These are phyloP conservation scores for Anarrhichthys ocellatus DNA, from an alignment of 2,113 vertebrate genomes.

Conservation along the genomic window DNA sequence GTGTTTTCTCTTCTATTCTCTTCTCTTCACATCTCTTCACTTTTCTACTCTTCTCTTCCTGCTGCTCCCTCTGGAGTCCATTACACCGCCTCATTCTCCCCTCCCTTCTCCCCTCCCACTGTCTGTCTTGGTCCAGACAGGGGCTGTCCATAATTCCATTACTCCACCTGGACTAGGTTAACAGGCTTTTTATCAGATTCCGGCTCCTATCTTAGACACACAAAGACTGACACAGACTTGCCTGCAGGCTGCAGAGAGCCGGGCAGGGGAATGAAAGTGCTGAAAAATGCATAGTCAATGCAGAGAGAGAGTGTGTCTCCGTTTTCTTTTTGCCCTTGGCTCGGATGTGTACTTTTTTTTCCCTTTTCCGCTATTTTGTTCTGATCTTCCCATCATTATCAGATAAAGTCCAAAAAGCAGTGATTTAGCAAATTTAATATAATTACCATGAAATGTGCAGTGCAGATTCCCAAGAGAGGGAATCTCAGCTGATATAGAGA, in stretches of 20 bases:
- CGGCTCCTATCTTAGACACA: conserved; percentile 60
- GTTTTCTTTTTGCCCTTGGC: conserved; percentile 55
- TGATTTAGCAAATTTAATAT: conserved; percentile 69
- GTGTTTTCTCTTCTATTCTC: conserved; percentile 13
- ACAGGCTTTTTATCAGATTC: conserved; percentile 75
- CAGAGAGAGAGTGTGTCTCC: conserved; percentile 22
- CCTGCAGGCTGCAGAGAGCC: conserved; percentile 65
- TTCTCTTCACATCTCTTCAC: not conserved
- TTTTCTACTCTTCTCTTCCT: conserved; percentile 15
- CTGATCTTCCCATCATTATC: conserved; percentile 54
- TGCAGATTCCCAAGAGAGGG: conserved; percentile 36
- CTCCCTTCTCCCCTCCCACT: conserved; percentile 51
- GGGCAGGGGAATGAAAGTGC: conserved; percentile 47
- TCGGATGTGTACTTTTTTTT: conserved; percentile 36
- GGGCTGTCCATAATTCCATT: conserved; percentile 76
- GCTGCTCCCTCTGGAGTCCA: conserved; percentile 68
- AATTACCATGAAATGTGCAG: conserved; percentile 70
- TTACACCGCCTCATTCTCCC: conserved; percentile 59
- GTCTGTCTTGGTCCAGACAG: conserved; percentile 69
- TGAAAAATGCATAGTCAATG: conserved; percentile 69
- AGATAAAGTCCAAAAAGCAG: conserved; percentile 67
- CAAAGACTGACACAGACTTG: conserved; percentile 54
- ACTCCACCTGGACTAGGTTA: conserved; percentile 78
- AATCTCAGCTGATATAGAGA: conserved; percentile 58
- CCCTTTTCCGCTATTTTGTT: conserved; percentile 44